Evolutionary conservation across 1,140 invertebrate species (phyloP).

Genomic region (Leptinotarsa undecemlineata): DNA sequence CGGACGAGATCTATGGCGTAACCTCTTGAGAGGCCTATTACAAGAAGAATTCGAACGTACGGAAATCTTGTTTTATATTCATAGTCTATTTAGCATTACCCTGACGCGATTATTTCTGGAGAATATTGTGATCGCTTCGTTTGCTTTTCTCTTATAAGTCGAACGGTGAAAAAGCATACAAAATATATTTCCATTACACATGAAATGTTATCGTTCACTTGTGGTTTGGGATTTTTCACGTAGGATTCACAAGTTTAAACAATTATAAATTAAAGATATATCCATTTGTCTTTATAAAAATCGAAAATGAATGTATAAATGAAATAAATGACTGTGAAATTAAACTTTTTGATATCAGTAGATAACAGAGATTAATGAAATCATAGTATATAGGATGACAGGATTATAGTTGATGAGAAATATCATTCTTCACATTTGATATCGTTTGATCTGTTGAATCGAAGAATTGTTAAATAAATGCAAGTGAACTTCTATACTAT

Average conservation of each 20-base stretch:
- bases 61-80: constrained; percentile 14
- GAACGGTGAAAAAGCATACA: background rate
- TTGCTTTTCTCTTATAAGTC: background rate
- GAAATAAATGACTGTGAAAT: no score
- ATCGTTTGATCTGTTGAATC: no score
- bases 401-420: no score
- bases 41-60: constrained; percentile 1
- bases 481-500: no score
- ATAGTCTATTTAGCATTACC: constrained; percentile 14
- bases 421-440: no score
- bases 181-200: background rate
- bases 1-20: background rate
- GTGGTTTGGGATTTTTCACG: background rate
- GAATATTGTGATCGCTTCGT: background rate
- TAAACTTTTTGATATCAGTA: no score
- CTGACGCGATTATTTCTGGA: background rate
- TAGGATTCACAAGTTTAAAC: background rate
- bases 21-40: constrained; percentile 12
- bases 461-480: no score
- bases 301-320: no score
- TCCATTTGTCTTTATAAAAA: no score
- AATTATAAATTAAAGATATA: background rate
- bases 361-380: no score
- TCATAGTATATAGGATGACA: no score
- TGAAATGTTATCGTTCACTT: background rate